Base-by-base conservation (phyloP, 2,113 vertebrate genomes). In the Corythornis madagascariensis region DNA sequence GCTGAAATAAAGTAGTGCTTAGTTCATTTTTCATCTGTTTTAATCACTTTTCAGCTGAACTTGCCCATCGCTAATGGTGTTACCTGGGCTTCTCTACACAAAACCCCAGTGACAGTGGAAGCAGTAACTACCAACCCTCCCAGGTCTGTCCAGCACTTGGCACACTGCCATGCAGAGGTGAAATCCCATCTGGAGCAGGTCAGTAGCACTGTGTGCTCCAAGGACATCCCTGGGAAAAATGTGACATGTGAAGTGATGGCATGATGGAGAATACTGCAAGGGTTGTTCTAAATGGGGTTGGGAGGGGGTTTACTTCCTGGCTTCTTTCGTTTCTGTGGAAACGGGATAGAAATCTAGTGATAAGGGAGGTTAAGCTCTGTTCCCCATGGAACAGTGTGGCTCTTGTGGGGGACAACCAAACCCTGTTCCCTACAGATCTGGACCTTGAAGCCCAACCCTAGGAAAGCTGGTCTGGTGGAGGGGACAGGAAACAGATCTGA, bases 91-190 rank as follows among this genome's bases (percentile, higher is more conserved):
- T 52, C 47, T 42, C 38, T 6, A 38, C 1, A 1, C 7, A 26
- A 47, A 53, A 25, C 14, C n/a, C 4, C 9, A 31, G 55, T 16
- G 25, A 6, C 5, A 25, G 38, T 16, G 40, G 73, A 31, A 78
- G 26, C 31, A 10, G 5, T 0, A 2, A 8, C 13, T 57, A 13
- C 29, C 0, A 1, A 18, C 18, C 14, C 14, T 50, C 8, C 25
- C 2, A 10, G 31, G 13, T 16, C 16, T 0, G 1, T 45, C 65
- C 2, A 13, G 40, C 0, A 2, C 59, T 60, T 4, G 2, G 28
- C 55, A 16, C 3, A 1, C 28, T 17, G 38, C 26, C 2, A 7
- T 50, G 73, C 11, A 16, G 43, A 0, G 4, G 12, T 0, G 0
- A 60, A 76, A 56, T 11, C 64, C 43, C 1, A 7, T 0, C 4